phyloP scores from a whole-genome alignment of 2,797 vertebrate species.

The Eutrigla gurnardus region DNA sequence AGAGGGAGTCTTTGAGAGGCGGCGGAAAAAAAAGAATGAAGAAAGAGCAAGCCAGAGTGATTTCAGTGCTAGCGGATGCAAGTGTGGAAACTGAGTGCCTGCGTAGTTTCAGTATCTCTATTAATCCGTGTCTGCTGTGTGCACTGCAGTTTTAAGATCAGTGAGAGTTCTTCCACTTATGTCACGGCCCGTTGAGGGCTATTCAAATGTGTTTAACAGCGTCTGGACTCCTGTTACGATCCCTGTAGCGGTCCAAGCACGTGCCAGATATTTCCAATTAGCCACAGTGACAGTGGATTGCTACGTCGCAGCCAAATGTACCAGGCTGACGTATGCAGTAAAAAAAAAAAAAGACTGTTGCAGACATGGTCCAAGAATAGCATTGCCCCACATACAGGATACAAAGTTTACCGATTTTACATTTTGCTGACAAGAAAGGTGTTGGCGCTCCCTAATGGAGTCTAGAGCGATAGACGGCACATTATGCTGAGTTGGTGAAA shows the following conservation, averaged over 20 bases:
- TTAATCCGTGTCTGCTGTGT: constrained; percentile 62
- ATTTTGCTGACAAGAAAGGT: constrained; percentile 65
- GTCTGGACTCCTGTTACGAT: constrained; percentile 49
- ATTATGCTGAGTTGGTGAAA: constrained; percentile 77
- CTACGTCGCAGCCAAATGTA: constrained; percentile 38
- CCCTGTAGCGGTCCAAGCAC: constrained; percentile 34
- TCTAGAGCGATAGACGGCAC: constrained; percentile 59
- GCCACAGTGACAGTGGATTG: constrained; percentile 50
- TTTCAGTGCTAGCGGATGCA: constrained; percentile 46
- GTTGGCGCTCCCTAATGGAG: constrained; percentile 64
- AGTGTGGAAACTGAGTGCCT: constrained; percentile 49
- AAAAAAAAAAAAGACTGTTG: constrained; percentile 5
- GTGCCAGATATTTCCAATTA: constrained; percentile 56
- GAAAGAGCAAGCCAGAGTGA: constrained; percentile 37
- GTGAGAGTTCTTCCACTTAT: constrained; percentile 50
- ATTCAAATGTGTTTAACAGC: constrained; percentile 63
- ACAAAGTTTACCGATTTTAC: constrained; percentile 54
- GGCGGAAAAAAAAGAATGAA: constrained; percentile 26
- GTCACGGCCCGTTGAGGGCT: constrained; percentile 42
- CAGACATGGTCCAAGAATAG: constrained; percentile 47
- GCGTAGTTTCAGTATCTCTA: constrained; percentile 59
- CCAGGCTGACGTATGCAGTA: constrained; percentile 35
- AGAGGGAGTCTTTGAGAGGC: constrained; percentile 24
- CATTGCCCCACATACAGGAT: constrained; percentile 33
- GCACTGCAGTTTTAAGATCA: constrained; percentile 49